Conservation (phyloP, 2,797 vertebrate species). For the Crenichthys baileyi region DNA sequence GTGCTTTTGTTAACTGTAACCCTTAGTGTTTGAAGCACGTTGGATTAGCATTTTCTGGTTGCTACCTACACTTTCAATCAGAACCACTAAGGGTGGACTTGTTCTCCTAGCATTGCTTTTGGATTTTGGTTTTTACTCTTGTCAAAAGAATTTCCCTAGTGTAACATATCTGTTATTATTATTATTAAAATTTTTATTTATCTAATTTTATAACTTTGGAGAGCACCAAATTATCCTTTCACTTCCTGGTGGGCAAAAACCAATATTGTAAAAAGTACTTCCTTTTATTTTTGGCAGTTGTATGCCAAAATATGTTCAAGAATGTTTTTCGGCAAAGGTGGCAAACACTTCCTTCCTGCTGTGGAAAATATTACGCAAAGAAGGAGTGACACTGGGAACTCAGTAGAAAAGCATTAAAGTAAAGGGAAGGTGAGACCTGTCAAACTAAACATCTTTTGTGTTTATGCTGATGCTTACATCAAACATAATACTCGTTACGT, state of each 20-base stretch:
- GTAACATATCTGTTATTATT: not conserved
- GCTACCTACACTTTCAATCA: not conserved
- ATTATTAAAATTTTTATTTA: not conserved
- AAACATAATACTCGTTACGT: not conserved
- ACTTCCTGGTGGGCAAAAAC: not conserved
- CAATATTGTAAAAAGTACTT: not conserved
- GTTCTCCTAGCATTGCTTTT: not conserved
- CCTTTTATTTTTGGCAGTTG: not conserved
- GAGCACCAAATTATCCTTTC: not conserved
- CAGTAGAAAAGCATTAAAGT: not conserved
- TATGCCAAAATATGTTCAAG: not conserved
- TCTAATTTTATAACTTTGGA: not conserved
- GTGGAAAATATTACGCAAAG: conserved; percentile 1
- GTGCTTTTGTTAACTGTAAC: not conserved
- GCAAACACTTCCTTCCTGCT: not conserved
- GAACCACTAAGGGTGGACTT: not conserved
- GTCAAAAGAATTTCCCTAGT: not conserved
- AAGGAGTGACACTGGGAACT: not conserved
- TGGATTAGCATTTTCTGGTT: not conserved
- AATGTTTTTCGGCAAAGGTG: not conserved
- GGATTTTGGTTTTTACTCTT: not conserved
- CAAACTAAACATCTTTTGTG: not conserved
- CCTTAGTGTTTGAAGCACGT: not conserved
- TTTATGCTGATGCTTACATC: not conserved
- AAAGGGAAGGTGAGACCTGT: not conserved